Evolutionary conservation across 1,140 invertebrate genomes (phyloP).

Genomic region (Himalopsyche phryganea): DNA sequence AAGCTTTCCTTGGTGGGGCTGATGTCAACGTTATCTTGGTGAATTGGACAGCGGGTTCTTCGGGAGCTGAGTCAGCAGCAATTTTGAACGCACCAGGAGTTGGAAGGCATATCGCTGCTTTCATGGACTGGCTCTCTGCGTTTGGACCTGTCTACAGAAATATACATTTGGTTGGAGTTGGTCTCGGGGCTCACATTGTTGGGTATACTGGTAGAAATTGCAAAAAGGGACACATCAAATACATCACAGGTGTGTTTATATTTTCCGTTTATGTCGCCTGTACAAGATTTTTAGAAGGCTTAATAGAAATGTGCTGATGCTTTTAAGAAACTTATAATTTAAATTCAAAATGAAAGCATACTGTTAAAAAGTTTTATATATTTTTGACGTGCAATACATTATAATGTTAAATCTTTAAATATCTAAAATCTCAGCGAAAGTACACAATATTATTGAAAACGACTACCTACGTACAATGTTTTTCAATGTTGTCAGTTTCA

Average conservation of each 20-base stretch:
- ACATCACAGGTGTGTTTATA: slow-evolving; percentile 14
- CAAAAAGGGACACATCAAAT: slow-evolving; percentile 10
- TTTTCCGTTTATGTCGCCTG: too few species aligned
- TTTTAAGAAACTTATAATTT: too few species aligned
- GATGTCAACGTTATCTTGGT: slow-evolving; percentile 36
- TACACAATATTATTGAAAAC: too few species aligned
- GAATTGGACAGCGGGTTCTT: slow-evolving; percentile 19
- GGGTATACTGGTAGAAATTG: slow-evolving; percentile 64
- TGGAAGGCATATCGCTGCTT: slow-evolving; percentile 46
- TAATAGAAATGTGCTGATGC: too few species aligned
- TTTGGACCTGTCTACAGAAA: slow-evolving; percentile 43
- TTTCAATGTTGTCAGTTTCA: too few species aligned
- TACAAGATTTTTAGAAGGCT: too few species aligned
- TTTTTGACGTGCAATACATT: too few species aligned
- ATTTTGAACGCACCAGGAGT: slow-evolving; percentile 40
- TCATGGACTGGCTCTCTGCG: slow-evolving; percentile 35
- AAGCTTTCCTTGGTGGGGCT: slow-evolving; percentile 38
- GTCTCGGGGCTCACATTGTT: slow-evolving; percentile 82
- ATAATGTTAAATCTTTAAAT: too few species aligned
- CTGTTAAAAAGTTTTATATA: too few species aligned
- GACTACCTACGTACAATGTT: too few species aligned
- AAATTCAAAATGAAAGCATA: too few species aligned
- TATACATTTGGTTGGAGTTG: slow-evolving; percentile 84
- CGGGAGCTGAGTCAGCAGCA: slow-evolving; percentile 38
- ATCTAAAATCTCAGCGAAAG: too few species aligned